These are phyloP conservation scores for Chloroceryle amazona DNA, from an alignment of 2,797 vertebrate species.

Conservation along the genomic window DNA sequence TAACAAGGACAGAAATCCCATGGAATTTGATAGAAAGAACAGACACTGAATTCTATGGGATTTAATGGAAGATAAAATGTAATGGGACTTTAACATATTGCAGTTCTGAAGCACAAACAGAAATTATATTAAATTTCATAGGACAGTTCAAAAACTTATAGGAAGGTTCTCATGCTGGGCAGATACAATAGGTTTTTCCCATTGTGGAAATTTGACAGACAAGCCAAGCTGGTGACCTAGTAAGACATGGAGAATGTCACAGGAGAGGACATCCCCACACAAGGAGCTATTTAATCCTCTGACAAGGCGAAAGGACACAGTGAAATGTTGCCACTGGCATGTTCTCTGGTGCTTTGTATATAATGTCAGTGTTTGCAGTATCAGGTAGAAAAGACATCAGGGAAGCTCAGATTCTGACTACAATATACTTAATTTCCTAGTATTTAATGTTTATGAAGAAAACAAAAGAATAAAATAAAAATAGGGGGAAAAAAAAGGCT, in stretches of 20 bases:
- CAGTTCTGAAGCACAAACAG: not conserved
- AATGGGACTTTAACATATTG: not conserved
- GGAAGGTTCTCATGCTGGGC: not conserved
- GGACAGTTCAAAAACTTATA: not conserved
- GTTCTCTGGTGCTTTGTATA: not conserved
- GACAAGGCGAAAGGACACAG: not conserved
- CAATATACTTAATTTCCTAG: not conserved
- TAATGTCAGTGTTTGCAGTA: not conserved
- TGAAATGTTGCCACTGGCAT: not conserved
- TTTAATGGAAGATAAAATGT: not conserved
- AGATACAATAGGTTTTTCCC: not conserved
- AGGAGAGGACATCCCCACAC: not conserved
- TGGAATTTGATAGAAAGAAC: not conserved
- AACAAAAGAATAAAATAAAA: not conserved
- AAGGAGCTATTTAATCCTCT: not conserved
- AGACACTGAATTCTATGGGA: not conserved
- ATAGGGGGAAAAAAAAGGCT: not conserved
- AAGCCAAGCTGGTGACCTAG: not conserved
- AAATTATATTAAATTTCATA: not conserved
- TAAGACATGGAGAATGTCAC: not conserved
- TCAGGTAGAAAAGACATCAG: not conserved
- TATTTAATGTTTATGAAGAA: not conserved
- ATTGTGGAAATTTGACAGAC: not conserved
- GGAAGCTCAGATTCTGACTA: not conserved
- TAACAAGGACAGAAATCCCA: not conserved